Evolutionary conservation across 2,113 vertebrate genomes (phyloP), one percentile per base, ranked within the genome.

Genomic region (Takifugu bimaculatus): DNA sequence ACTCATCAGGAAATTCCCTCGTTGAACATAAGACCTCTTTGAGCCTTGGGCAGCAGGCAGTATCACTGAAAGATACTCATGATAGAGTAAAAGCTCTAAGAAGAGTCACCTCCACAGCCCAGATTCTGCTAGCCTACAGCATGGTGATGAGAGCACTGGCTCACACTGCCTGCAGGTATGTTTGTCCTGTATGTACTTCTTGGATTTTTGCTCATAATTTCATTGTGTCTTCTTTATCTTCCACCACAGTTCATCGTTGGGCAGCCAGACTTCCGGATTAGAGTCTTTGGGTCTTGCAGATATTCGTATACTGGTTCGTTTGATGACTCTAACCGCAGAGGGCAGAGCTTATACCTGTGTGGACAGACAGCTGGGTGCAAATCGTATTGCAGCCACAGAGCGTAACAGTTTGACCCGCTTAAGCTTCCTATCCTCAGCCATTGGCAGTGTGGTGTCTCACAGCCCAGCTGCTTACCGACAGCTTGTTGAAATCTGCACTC

Each of bases 401-500:
- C 68, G 70, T 57, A 84, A 77, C 66, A 82, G 75, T 70, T 86
- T 87, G n/a, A 68, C 80, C 62, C 90, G 88, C 69, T 85, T 92
- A 57, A 82, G 81, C 51, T 92, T 92, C 68, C 88, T 92, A 25
- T 90, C 90, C 53, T 86, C 91, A 25, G 91, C 92, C 29, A 92
- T 92, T 10, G 90, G 90, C 70, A 90, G 81, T 6, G 84, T 93
- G 55, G 88, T 92, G 56, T 89, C 88, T 26, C 91, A 88, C 54
- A 92, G 87, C 59, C 79, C 90, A 2, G 43, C 81, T 25, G 88
- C 91, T 15, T 89, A 90, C 72, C 85, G 88, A 55, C 88, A 91
- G 66, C 88, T 93, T 2, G 88, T 93, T 66, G 89, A 92, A 68
- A 91, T 92, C 74, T 93, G 92, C 63, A 93, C 91, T 60, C 91